These are phyloP conservation scores for Bambusicola thoracicus DNA, from an alignment of 2,113 vertebrate genomes.

Conservation along the genomic window DNA sequence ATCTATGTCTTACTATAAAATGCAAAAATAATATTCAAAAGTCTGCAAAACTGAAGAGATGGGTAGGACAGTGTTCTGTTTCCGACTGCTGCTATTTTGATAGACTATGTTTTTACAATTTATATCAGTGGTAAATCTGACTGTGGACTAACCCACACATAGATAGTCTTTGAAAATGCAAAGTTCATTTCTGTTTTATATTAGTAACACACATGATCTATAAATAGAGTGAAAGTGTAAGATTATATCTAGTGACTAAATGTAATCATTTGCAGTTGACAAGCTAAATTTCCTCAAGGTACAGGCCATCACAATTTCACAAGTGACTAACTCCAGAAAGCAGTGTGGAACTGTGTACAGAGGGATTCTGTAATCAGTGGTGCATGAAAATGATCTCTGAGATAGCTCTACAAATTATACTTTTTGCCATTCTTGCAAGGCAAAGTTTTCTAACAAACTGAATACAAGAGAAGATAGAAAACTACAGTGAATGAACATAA, in stretches of 20 bases:
- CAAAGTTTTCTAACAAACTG: background rate
- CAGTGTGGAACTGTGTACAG: background rate
- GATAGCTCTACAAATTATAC: background rate
- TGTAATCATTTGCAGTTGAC: background rate
- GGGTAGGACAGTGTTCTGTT: accelerated
- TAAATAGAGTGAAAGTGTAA: background rate
- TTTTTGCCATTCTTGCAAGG: background rate
- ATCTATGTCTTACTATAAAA: background rate
- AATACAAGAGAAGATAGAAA: background rate
- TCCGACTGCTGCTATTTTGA: background rate
- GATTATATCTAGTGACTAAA: background rate
- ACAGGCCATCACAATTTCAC: background rate
- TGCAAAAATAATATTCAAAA: background rate
- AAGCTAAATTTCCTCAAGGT: background rate
- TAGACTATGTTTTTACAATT: background rate
- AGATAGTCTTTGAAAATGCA: background rate
- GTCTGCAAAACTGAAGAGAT: background rate
- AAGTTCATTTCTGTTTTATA: background rate
- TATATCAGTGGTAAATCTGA: background rate
- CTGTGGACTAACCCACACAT: background rate
- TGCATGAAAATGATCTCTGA: background rate
- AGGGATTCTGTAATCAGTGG: background rate
- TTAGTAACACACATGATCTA: background rate
- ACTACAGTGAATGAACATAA: background rate
- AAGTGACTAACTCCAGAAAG: background rate